Conservation (phyloP, 2,888 invertebrate genomes). For the Scotopteryx bipunctaria region DNA sequence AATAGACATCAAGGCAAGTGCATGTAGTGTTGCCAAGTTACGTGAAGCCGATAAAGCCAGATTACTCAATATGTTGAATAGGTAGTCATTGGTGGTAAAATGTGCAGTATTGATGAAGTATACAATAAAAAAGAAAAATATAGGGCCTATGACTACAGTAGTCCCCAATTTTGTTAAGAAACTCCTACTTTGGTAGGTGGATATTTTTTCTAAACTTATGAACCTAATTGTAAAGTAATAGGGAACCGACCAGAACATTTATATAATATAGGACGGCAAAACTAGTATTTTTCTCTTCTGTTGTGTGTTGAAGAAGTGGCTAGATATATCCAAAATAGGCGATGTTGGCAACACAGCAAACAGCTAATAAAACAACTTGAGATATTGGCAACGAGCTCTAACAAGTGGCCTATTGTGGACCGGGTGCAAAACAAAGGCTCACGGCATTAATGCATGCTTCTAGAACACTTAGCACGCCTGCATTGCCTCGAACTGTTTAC, state of each 20-base stretch:
- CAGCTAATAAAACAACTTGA: constrained; percentile 14
- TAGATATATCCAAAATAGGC: constrained; percentile 1
- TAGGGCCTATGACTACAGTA: no score
- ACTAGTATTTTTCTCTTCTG: no score
- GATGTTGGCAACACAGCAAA: neutral
- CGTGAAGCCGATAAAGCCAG: neutral
- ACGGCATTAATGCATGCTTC: constrained; percentile 26
- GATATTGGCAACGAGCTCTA: constrained; percentile 21
- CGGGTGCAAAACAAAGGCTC: constrained; percentile 36
- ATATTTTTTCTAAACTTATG: no score
- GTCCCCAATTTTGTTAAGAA: no score
- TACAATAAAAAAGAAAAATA: no score
- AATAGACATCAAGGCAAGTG: constrained; percentile 8
- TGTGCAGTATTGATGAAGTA: no score
- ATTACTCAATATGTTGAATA: no score
- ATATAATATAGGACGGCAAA: no score
- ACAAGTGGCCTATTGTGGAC: constrained; percentile 28
- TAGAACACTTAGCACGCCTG: neutral
- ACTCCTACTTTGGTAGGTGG: no score
- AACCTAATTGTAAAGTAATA: no score
- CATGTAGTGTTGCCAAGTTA: constrained; percentile 5
- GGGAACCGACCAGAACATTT: no score
- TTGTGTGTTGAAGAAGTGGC: neutral
- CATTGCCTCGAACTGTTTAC: neutral
- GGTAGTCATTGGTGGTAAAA: no score